Evolutionary conservation across 2,888 invertebrate genomes (phyloP), one percentile per base, ranked within the genome.

Genomic region (Dusona sp.): DNA sequence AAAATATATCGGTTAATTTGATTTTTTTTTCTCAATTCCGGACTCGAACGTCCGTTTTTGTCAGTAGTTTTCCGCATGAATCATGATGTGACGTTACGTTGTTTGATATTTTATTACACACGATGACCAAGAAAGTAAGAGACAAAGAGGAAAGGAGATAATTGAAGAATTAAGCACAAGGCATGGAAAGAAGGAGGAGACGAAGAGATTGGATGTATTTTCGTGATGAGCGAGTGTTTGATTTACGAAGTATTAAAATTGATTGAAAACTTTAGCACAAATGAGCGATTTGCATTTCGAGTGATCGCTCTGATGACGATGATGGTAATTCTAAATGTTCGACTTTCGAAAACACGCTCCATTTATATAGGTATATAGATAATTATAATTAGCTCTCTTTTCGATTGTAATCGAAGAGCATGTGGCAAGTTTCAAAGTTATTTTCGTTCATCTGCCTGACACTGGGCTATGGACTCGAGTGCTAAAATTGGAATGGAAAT

Each of bases 401-500:
- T 84, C 78, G 74, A 86, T 86, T 81, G 81, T 70, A 74, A 81
- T 86, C 79, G 78, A 84, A 78, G 70, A 82, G 78, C 83, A 74
- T 75, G 84, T 81, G 73, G 86, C 81, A 73, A 81, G 65, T 84
- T 84, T 81, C 81, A 64, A 88, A 87, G 57, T 86, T 88, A 88
- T 88, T 88, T 88, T 88, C 33, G 86, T 79, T 64, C 64, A 82
- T 86, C 74, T 77, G 79, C 64, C 85, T 87, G 88, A 87, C 88
- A 88, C 85, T 85, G 86, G 65, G 77, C 81, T 68, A 70, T 81
- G 80, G 65, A 77, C 51, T 73, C 83, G 57, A 25, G 36, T 22
- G 68, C 88, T 88, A 88, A 88, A 88, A 88, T 88, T 88, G 88
- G 88, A 87, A 79, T 82, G 83, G 77, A 78, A 67, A 67, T 67